Base-by-base conservation (phyloP, 2,888 invertebrate genomes). In the Mythimna albipuncta region DNA sequence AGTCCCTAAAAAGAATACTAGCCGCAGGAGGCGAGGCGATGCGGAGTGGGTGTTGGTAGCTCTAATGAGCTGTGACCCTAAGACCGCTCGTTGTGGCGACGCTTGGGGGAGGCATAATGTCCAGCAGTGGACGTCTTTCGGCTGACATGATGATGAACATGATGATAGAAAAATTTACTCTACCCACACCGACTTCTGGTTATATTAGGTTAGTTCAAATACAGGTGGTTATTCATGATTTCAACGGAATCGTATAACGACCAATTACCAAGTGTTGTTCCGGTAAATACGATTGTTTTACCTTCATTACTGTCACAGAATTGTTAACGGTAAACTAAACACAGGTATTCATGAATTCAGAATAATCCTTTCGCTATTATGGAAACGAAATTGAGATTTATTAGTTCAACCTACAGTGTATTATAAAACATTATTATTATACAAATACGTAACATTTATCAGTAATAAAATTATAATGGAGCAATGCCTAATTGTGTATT, bases 261-360 rank as follows among this genome's bases (percentile, higher is more conserved):
- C 2, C 32, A 52, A 35, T 21, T 44, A 21, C 21, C 6, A 6
- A 19, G 21, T 19, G 19, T 13, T 57, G 19, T 38, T 71, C 21
- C 35, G 13, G n/a, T 41, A 38, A 47, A 72, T 41, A 2, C 61
- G 7, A 61, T 61, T 61, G 61, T 61, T 61, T 61, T 21, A 41
- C 13, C n/a, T 13, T 21, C 21, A 16, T 38, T 38, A 38, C 21
- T 61, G 10, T 26, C 26, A 2, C 57, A 19, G 26, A 57, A 57
- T 16, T 57, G 35, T 38, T 38, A 13, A 38, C 38, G 38, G 59
- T 21, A 21, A 61, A 38, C 38, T 41, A 19, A 58, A 58, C 58
- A 35, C 35, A 58, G 35, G 4, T 19, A 61, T 61, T 61, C 38
- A 61, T 61, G 21, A 61, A 21, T 38, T 41, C 61, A 41, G 16